These are phyloP conservation scores for Leucoma salicis DNA, from an alignment of 2,888 invertebrate genomes.

Conservation along the genomic window DNA sequence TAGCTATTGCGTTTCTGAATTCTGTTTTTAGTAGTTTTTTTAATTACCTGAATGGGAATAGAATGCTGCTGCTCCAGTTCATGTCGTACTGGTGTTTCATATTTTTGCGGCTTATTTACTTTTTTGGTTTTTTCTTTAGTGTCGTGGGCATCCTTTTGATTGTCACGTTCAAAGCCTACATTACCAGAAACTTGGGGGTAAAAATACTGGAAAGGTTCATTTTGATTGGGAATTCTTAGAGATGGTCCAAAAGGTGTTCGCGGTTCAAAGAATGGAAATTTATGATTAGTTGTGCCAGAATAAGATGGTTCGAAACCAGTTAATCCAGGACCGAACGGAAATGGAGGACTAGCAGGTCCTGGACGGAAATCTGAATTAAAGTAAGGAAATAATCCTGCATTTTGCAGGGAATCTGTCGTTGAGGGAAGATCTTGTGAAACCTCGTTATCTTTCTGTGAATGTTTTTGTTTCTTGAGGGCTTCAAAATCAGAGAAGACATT, in stretches of 20 bases:
- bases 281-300: background rate
- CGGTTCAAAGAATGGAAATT: background rate
- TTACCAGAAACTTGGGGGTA: conserved; percentile 6
- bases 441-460: conserved; percentile 12
- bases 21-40: too few species aligned
- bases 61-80: background rate
- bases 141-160: conserved; percentile 1
- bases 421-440: conserved; percentile 1
- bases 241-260: background rate
- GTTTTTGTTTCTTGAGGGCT: conserved; percentile 39
- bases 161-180: background rate
- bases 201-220: conserved; percentile 10
- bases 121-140: background rate
- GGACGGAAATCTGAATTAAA: conserved; percentile 1
- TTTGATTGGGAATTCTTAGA: conserved; percentile 4
- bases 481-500: conserved; percentile 52
- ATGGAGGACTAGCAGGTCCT: background rate
- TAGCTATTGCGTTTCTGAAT: too few species aligned
- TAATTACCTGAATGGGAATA: background rate
- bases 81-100: background rate
- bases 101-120: background rate
- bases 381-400: background rate
- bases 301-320: background rate
- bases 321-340: conserved; percentile 2
- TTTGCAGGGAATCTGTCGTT: conserved; percentile 1